Evolutionary conservation across 1,140 invertebrate species (phyloP).

Genomic region (Pissodes strobi): DNA sequence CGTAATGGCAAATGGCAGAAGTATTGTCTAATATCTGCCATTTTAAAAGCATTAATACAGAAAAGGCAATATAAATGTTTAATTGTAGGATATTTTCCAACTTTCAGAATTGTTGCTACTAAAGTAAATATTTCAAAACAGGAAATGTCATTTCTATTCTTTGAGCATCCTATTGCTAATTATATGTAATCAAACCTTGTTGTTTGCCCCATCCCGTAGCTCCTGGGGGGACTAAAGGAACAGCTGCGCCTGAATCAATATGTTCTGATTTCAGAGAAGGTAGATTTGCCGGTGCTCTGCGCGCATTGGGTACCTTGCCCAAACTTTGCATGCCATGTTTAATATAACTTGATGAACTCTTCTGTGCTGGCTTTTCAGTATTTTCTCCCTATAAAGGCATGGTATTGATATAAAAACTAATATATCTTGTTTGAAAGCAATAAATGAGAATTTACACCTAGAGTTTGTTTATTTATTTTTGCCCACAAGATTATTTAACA

Average conservation of each 20-base stretch:
- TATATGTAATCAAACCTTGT: neutral
- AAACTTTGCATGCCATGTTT: constrained; percentile 99
- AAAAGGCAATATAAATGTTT: too few species aligned
- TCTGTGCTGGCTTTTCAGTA: constrained; percentile 82
- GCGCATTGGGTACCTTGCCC: constrained; percentile 94
- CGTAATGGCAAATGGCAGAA: too few species aligned
- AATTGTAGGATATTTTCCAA: too few species aligned
- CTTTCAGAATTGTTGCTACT: too few species aligned
- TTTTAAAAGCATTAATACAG: too few species aligned
- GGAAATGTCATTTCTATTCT: too few species aligned
- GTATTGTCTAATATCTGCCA: too few species aligned
- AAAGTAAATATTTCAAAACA: too few species aligned
- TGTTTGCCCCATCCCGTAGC: constrained; percentile 56
- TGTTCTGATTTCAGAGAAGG: constrained; percentile 95
- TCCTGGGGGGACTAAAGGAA: constrained; percentile 55
- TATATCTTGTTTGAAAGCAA: neutral
- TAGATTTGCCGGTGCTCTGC: constrained; percentile 94
- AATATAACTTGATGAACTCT: constrained; percentile 79
- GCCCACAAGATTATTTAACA: too few species aligned
- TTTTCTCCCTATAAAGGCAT: constrained; percentile 84
- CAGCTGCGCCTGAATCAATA: constrained; percentile 53
- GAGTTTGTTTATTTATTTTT: too few species aligned
- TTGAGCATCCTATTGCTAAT: neutral
- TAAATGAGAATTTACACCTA: too few species aligned
- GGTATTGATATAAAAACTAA: constrained; percentile 31